A percentile compares a stretch with the other conserved stretches of the same genome.
Evolutionary conservation across 2,888 invertebrate genomes (phyloP).

Genomic region (Blastobasis adustella): DNA sequence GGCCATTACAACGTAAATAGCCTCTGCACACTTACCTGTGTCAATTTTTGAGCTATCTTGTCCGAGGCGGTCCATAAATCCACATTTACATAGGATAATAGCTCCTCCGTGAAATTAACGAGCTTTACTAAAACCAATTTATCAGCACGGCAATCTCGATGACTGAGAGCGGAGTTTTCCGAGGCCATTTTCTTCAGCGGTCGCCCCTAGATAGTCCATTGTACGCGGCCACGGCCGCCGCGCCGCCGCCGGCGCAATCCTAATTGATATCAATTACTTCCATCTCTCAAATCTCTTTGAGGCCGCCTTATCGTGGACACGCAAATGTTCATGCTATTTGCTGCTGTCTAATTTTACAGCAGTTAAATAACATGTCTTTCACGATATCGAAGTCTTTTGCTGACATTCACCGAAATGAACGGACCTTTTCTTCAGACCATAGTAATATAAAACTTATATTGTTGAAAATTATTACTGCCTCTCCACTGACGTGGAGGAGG

Average conservation of each 20-base stretch:
- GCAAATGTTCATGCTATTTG: conserved; percentile 30
- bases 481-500: no score
- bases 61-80: conserved; percentile 7
- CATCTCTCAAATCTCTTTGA: conserved; percentile 30
- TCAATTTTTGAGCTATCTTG: conserved; percentile 2
- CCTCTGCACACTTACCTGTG: neutral
- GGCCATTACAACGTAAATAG: conserved; percentile 5
- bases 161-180: conserved; percentile 30
- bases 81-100: conserved; percentile 25
- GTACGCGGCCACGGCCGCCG: conserved; percentile 36
- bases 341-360: conserved; percentile 23
- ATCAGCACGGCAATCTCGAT: conserved; percentile 35
- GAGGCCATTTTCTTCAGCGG: conserved; percentile 29
- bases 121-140: conserved; percentile 35
- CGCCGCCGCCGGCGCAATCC: conserved; percentile 36
- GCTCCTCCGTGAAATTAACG: conserved; percentile 22
- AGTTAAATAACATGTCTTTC: no score
- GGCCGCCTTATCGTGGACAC: conserved; percentile 28
- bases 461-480: no score
- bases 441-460: no score
- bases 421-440: no score
- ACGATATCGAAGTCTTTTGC: no score
- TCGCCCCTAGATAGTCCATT: conserved; percentile 34
- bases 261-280: conserved; percentile 63
- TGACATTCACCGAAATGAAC: no score